phyloP scores from a whole-genome alignment of 2,113 vertebrate species.

The Myiozetetes cayanensis region DNA sequence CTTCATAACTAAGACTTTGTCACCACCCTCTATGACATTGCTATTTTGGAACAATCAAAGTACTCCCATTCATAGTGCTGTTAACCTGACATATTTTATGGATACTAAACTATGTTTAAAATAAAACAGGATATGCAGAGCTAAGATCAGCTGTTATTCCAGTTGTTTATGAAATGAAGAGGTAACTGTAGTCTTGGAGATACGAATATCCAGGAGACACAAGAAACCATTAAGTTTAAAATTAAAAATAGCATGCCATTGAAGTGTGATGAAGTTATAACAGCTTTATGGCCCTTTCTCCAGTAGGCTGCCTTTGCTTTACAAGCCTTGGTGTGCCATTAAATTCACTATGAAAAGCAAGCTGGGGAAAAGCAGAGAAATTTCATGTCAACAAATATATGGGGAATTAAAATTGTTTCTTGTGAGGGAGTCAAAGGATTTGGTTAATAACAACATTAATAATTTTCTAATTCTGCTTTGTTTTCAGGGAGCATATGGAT shows the following conservation, averaged over 20 bases:
- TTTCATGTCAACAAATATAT: background rate
- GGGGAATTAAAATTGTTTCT: background rate
- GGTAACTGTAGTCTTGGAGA: background rate
- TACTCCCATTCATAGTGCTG: background rate
- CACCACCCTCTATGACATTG: background rate
- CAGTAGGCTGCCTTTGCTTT: background rate
- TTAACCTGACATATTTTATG: background rate
- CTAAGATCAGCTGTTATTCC: background rate
- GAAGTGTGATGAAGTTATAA: conserved; percentile 21
- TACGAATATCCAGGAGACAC: background rate
- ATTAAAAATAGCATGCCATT: conserved; percentile 4
- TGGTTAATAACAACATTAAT: conserved; percentile 15
- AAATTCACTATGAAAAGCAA: background rate
- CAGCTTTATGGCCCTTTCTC: conserved; percentile 2
- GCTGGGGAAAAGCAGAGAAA: background rate
- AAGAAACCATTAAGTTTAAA: background rate
- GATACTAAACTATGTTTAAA: conserved; percentile 2
- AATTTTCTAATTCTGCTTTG: background rate
- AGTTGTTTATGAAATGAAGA: background rate
- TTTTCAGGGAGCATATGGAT: background rate
- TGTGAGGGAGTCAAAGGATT: background rate
- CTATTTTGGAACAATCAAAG: background rate
- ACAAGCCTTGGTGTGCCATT: background rate
- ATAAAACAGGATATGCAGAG: background rate
- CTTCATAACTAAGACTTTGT: rapidly evolving